Conservation (phyloP, 2,113 vertebrate species). For the Saguinus imperator region DNA sequence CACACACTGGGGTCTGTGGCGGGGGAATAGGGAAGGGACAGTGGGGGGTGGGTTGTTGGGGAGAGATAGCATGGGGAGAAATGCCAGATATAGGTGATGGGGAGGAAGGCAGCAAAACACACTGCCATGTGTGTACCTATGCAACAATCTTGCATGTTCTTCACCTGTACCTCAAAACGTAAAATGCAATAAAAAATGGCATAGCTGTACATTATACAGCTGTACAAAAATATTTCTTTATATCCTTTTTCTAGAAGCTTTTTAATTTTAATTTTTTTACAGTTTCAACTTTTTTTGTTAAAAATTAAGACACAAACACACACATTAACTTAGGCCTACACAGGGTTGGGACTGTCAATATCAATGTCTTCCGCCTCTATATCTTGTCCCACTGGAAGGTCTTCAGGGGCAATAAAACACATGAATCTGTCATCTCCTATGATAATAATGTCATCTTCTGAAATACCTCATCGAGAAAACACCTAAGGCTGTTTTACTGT, state of each 20-base stretch:
- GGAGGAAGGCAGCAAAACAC: too few species aligned
- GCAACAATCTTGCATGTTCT: too few species aligned
- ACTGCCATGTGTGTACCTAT: too few species aligned
- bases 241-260: neutral
- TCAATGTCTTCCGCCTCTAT: neutral
- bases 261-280: neutral
- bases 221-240: neutral
- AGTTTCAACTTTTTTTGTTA: neutral
- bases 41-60: too few species aligned
- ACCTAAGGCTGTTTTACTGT: neutral
- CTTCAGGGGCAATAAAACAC: neutral
- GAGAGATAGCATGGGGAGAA: too few species aligned
- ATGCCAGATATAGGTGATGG: too few species aligned
- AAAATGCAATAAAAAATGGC: neutral
- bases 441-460: neutral
- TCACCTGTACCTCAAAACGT: too few species aligned
- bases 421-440: neutral
- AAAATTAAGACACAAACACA: neutral
- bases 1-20: too few species aligned
- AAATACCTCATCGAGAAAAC: neutral
- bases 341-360: neutral
- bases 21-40: too few species aligned
- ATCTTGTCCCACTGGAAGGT: neutral
- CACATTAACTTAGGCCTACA: neutral
- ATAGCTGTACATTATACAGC: neutral